phyloP scores from a whole-genome alignment of 2,888 invertebrate species.

The Conops quadrifasciatus region DNA sequence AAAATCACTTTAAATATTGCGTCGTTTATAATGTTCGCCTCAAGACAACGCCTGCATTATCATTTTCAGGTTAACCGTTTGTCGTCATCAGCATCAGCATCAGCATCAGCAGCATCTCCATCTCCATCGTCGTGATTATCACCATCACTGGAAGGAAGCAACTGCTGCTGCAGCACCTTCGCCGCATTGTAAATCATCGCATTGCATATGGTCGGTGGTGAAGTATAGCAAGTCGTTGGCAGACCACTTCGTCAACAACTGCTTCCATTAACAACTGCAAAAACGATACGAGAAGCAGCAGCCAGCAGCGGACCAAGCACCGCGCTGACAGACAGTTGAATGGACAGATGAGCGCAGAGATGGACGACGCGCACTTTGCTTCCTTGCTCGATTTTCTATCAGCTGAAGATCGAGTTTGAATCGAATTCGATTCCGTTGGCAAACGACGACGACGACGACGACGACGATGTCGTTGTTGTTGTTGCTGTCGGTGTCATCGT shows the following conservation, averaged over 20 bases:
- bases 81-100: constrained; percentile 28
- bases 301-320: no score
- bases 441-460: no score
- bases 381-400: neutral
- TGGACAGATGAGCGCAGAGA: neutral
- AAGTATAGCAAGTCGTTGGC: constrained; percentile 5
- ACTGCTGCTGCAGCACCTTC: neutral
- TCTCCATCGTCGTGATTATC: neutral
- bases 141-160: neutral
- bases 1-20: constrained; percentile 16
- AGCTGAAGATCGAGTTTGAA: neutral
- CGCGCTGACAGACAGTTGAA: no score
- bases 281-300: neutral
- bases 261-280: constrained; percentile 5
- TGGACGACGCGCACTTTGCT: neutral
- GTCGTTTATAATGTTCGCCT: neutral
- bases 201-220: neutral
- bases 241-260: neutral
- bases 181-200: neutral
- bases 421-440: constrained; percentile 6
- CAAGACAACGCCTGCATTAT: constrained; percentile 28
- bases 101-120: constrained; percentile 15
- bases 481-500: neutral
- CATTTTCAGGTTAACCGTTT: constrained; percentile 33
- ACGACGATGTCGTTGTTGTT: constrained; percentile 1